Evolutionary conservation across 2,113 vertebrate genomes (phyloP), one percentile per base, ranked within the genome.

Genomic region (Eurystomus gularis): DNA sequence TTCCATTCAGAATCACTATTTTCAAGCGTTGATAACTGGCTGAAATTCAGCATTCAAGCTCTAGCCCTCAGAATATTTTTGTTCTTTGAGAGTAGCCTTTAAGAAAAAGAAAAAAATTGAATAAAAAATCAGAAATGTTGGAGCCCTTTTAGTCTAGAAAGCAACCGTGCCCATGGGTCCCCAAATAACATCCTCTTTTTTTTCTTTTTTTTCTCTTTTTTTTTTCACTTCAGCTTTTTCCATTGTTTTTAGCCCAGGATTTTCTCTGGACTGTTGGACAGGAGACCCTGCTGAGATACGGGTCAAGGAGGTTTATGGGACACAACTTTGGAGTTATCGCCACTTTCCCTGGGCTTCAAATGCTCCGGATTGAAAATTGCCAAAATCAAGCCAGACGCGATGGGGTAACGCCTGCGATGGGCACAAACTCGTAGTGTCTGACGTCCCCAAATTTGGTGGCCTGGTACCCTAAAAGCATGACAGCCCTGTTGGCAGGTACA

Each of bases 381-480:
- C 73, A 48, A 66, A 82, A 37, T 31, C 17, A 62, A 71, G 40
- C 52, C n/a, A 0, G n/a, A 9, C 12, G 0, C 1, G n/a, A 3
- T 11, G 65, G 80, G 73, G 35, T 9, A 3, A 2, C 17, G 64
- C 49, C 82, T 77, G 75, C 6, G 49, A 17, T 29, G 23, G 3
- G 6, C 44, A 2, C 7, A 2, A 48, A 23, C 31, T 66, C 28
- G 0, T 6, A 35, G 29, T 1, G 2, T 33, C 0, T 14, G 1
- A 33, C 2, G 18, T 48, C 49, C 62, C 89, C 10, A 12, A 46
- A 28, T 10, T 2, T 1, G 9, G 6, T 11, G 60, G 10, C 11
- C 1, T 1, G 54, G 82, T 18, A 0, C 21, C 39, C 0, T 19
- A 1, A 14, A 2, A 61, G 48, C 21, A 4, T 5, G 85, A 49